Conservation (phyloP, 2,888 invertebrate species). For the Hyles lineata region DNA sequence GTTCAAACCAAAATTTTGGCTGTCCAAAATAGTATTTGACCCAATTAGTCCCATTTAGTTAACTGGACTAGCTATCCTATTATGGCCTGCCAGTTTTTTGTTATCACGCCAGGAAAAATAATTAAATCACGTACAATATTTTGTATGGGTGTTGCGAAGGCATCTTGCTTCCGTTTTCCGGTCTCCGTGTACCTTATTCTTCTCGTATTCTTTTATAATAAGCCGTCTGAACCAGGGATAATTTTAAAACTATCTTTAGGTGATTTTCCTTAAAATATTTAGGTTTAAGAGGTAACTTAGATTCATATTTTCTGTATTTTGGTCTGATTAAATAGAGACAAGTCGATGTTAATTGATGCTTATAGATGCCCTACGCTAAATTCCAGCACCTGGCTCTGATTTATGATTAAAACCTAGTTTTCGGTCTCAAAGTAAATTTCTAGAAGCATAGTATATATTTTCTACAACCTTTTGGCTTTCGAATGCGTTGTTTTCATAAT, state of each 20-base stretch:
- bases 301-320: too few species aligned
- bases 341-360: too few species aligned
- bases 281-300: too few species aligned
- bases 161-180: not conserved
- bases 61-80: not conserved
- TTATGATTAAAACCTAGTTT: too few species aligned
- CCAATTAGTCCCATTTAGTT: not conserved
- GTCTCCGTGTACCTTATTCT: not conserved
- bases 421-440: too few species aligned
- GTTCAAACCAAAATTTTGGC: not conserved
- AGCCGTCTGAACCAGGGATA: not conserved
- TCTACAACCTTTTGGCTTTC: too few species aligned
- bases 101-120: not conserved
- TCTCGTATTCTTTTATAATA: not conserved
- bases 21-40: not conserved
- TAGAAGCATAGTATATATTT: too few species aligned
- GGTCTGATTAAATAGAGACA: too few species aligned
- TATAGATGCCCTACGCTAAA: not conserved
- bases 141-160: not conserved
- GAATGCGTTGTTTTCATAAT: too few species aligned
- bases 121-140: constrained; percentile 7
- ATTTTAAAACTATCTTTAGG: too few species aligned
- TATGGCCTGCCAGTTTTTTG: not conserved
- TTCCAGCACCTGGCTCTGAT: not conserved
- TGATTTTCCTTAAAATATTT: too few species aligned